Percentiles rank a stretch among this genome's conserved stretches.
phyloP scores from a whole-genome alignment of 2,888 invertebrate species.

The Operophtera brumata region DNA sequence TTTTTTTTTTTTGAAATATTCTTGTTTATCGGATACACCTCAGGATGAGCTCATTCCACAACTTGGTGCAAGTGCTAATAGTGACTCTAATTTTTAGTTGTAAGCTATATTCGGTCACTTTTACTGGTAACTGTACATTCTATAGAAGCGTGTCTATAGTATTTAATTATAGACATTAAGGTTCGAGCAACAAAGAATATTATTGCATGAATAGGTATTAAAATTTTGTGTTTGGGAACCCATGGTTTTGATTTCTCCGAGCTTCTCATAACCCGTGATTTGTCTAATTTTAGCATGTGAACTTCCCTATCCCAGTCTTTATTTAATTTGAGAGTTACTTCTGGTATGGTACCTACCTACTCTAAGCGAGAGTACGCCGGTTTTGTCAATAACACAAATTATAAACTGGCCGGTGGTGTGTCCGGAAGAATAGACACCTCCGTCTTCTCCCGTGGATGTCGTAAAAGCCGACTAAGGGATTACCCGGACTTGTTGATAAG shows the following conservation, averaged over 20 bases:
- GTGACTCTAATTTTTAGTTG: not conserved
- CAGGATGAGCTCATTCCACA: no score
- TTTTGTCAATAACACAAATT: no score
- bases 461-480: no score
- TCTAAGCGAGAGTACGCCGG: no score
- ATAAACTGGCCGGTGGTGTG: no score
- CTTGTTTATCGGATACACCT: no score
- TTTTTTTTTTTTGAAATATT: no score
- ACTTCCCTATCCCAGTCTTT: not conserved
- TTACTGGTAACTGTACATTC: conserved; percentile 7
- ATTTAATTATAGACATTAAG: conserved; percentile 13
- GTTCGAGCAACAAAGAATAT: conserved; percentile 18
- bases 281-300: not conserved
- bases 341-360: no score
- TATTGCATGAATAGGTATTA: not conserved
- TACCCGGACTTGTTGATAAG: no score
- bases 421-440: no score
- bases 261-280: conserved; percentile 2
- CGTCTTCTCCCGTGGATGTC: no score
- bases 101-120: not conserved
- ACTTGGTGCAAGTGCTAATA: no score
- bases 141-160: conserved; percentile 18
- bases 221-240: conserved; percentile 11
- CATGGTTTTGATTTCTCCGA: conserved; percentile 6
- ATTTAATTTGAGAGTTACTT: not conserved